Evolutionary conservation across 2,113 vertebrate species (phyloP).

Genomic region (Panthera uncia): DNA sequence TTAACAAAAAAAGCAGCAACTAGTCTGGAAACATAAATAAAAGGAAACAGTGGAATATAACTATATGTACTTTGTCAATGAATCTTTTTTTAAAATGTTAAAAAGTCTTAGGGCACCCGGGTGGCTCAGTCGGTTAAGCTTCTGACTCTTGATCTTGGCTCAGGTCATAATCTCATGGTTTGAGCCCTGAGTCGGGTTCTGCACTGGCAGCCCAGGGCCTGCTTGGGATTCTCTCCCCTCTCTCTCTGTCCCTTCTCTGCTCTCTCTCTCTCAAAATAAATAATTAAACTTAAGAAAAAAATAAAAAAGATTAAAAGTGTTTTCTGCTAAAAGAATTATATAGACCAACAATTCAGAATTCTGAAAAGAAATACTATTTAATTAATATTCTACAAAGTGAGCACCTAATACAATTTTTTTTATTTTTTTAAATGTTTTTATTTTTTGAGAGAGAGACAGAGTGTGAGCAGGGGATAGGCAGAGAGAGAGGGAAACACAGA

Average conservation of each 20-base stretch:
- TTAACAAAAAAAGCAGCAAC: neutral
- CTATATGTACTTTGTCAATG: neutral
- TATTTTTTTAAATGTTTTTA: neutral
- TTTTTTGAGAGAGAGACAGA: too few relatives aligned
- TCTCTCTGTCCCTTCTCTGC: too few relatives aligned
- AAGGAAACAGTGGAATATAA: neutral
- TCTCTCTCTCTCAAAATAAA: too few relatives aligned
- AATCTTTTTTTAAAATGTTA: neutral
- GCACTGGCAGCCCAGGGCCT: too few relatives aligned
- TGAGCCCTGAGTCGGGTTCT: too few relatives aligned
- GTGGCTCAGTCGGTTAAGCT: too few relatives aligned
- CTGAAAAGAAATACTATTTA: neutral
- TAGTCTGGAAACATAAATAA: conserved; percentile 38
- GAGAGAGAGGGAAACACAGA: too few relatives aligned
- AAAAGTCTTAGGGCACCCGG: neutral
- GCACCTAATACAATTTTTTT: neutral
- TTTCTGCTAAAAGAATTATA: neutral
- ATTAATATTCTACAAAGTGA: neutral
- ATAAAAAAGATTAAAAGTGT: neutral
- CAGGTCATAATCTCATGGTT: too few relatives aligned
- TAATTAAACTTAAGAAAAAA: neutral
- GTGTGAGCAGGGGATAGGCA: too few relatives aligned
- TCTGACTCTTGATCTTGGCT: too few relatives aligned
- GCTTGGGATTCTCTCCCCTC: too few relatives aligned
- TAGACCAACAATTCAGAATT: neutral